Evolutionary conservation across 2,797 vertebrate species (phyloP), one percentile per base, ranked within the genome.

Genomic region (Sarcoramphus papa): DNA sequence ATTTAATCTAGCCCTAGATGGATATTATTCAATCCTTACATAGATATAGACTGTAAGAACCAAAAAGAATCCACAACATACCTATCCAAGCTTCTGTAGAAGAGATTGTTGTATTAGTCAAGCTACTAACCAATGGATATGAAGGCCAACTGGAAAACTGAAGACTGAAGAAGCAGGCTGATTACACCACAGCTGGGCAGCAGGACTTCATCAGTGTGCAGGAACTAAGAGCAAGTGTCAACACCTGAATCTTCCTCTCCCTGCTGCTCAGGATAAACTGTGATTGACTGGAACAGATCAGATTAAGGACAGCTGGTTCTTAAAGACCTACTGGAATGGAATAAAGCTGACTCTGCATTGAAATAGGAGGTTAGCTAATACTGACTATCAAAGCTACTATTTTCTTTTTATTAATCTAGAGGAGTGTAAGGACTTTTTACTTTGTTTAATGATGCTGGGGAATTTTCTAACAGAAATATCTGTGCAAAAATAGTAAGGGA

Each of bases 131-230:
- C n/a, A 50, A 14, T 3, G 3, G 15, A 9, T 27, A 13, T 1
- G 1, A 47, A 8, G 1, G 2, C 5, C 28, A 67, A 3, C 8
- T 27, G 3, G 13, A 51, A 74, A 72, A 41, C 11, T n/a, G 15
- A 7, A 35, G 24, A 41, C 11, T n/a, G 15, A 7, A 35, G 24
- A 27, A 77, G 4, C 9, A 6, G 6, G 2, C 19, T 48, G 12
- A 11, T 12, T 14, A 1, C 16, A 20, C 4, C 16, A 57, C 67
- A 50, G 47, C n/a, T 62, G 54, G 20, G 35, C 54, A 94, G 30
- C 48, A 73, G 51, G 16, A 33, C 54, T 65, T 72, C 67, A 81
- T 48, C 59, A 87, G 37, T 57, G 45, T 43, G 6, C 10, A 30
- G 21, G 18, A 81, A 50, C 62, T 41, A 73, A 21, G 7, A 67